Conservation (phyloP, 2,797 vertebrate genomes). For the Petrocephalus sullivani region DNA sequence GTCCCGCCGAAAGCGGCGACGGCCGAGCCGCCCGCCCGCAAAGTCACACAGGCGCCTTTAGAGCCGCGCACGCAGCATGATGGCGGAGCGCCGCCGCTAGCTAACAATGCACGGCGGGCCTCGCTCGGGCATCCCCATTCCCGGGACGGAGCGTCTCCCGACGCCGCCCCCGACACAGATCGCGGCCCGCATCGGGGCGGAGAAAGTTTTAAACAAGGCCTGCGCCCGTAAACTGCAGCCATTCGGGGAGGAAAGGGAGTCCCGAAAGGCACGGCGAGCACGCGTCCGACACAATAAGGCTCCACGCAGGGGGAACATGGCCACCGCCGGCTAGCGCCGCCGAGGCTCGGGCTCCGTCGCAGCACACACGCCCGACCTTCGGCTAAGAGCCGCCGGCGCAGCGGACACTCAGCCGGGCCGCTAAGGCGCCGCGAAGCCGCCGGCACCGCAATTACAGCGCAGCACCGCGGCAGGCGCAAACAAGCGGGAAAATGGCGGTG, state of each 20-base stretch:
- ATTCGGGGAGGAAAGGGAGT: neutral
- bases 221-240: neutral
- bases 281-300: constrained; percentile 24
- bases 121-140: neutral
- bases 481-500: constrained; percentile 72
- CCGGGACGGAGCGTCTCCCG: neutral
- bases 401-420: neutral
- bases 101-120: constrained; percentile 24
- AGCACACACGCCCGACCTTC: neutral
- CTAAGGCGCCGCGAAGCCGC: neutral
- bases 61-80: neutral
- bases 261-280: neutral
- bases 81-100: constrained; percentile 21
- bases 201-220: neutral
- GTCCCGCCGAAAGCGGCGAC: neutral
- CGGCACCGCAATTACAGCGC: neutral
- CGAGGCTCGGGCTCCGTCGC: constrained; percentile 9
- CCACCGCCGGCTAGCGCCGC: constrained; percentile 23
- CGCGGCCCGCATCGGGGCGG: neutral
- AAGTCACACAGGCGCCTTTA: neutral
- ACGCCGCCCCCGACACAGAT: neutral
- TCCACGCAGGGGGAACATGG: constrained; percentile 23
- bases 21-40: neutral
- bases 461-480: constrained; percentile 23
- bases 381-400: neutral